These are phyloP conservation scores for Lamellibrachia satsuma DNA, from an alignment of 2,888 invertebrate species.

Conservation along the genomic window DNA sequence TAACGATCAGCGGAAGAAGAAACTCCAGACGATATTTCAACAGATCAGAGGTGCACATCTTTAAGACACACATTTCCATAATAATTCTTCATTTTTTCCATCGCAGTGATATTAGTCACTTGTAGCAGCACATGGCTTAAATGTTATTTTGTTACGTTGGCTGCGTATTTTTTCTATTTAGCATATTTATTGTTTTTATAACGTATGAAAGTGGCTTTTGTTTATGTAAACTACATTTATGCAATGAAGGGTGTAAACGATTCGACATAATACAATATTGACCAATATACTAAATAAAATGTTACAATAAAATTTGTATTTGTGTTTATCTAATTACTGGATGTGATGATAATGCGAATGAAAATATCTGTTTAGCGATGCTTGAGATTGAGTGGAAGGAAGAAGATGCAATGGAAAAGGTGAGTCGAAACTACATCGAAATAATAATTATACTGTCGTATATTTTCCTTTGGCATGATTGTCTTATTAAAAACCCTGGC, in stretches of 20 bases:
- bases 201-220: neutral
- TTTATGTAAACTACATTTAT: neutral
- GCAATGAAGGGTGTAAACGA: neutral
- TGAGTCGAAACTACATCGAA: neutral
- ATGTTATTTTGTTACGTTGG: neutral
- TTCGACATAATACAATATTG: neutral
- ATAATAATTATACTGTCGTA: neutral
- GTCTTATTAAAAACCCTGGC: neutral
- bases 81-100: neutral
- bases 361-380: neutral
- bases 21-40: neutral
- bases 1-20: neutral
- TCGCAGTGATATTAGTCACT: neutral
- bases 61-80: neutral
- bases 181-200: neutral
- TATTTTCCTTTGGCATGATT: neutral
- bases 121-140: neutral
- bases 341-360: neutral
- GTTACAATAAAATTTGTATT: neutral
- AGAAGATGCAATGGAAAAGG: neutral
- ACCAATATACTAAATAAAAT: neutral
- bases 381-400: neutral
- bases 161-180: neutral
- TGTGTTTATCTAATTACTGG: neutral
- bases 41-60: neutral